phyloP scores from a whole-genome alignment of 64 coral and sea anemone species.

The Stichodactyla helianthus region DNA sequence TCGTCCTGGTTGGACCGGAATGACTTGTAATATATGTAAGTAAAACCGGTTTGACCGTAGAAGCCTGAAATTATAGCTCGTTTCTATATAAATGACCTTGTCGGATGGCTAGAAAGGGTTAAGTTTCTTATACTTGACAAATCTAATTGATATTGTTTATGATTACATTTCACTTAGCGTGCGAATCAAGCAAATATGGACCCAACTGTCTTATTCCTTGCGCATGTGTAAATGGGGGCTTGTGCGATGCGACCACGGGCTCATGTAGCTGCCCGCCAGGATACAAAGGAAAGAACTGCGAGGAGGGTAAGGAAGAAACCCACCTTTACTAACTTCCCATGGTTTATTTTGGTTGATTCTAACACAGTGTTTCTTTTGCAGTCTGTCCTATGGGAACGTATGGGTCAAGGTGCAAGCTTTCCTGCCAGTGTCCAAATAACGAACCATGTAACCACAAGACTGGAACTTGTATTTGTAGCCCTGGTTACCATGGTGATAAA shows the following conservation, averaged over 20 bases:
- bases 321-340: background rate
- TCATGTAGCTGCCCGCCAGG: constrained; percentile 33
- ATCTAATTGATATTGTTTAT: too few relatives aligned
- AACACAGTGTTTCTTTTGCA: background rate
- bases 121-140: too few relatives aligned
- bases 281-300: constrained; percentile 28
- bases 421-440: constrained; percentile 46
- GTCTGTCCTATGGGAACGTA: constrained; percentile 41
- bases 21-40: constrained; percentile 69
- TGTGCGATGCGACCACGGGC: constrained; percentile 33
- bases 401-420: constrained; percentile 32
- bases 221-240: constrained; percentile 37
- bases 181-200: constrained; percentile 27
- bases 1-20: constrained; percentile 60
- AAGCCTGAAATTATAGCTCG: background rate
- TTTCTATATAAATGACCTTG: too few relatives aligned
- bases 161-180: background rate
- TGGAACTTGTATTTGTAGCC: constrained; percentile 37
- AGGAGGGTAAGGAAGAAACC: constrained; percentile 7
- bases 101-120: too few relatives aligned
- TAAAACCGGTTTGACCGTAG: constrained; percentile 33
- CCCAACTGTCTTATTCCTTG: constrained; percentile 12
- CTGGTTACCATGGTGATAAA: constrained; percentile 30
- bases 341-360: background rate
- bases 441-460: constrained; percentile 42